Evolutionary conservation across 2,888 invertebrate species (phyloP), one percentile per base, ranked within the genome.

Genomic region (Diarsia rubi): DNA sequence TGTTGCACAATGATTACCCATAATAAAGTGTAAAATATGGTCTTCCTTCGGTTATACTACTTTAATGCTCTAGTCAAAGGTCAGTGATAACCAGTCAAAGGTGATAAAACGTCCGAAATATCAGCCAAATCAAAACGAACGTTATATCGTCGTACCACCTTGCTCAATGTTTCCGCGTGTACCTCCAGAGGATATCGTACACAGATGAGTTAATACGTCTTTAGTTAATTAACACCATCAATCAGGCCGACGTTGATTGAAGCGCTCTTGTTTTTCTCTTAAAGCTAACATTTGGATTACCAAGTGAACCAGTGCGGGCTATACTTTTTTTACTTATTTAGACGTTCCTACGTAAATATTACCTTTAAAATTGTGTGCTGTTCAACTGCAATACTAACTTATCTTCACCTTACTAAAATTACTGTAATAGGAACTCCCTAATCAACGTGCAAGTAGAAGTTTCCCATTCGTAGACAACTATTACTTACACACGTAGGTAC

Each of bases 231-330:
- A 89, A 90, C 83, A 75, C 83, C 87, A 94, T 94, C 94, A 88
- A 94, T 94, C 94, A 94, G 88, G 64, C 69, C 71, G 94, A 93
- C 94, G 86, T 89, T 94, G 94, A 94, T 94, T 86, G 94, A 94
- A 90, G 83, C 82, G 85, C 57, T 75, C 68, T 72, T 87, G 89
- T 89, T 88, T 89, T 91, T 88, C 82, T 84, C 73, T 84, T 69
- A 49, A 70, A 64, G 65, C 74, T 76, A 81, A 86, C 78, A 79
- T 86, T 86, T 70, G 59, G 71, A 77, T 81, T 75, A 72, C 52
- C 62, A 59, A 86, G 84, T 69, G 57, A 69, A 81, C 79, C 65
- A 73, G 65, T 60, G 83, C 69, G 72, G 47, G 47, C 14, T 19
- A 57, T 27, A 60, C 3, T 68, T 82, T 79, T 62, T 71, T 44